Percentiles rank a stretch among this genome's conserved stretches.
Evolutionary conservation across 2,888 invertebrate species (phyloP).

Genomic region (Antheraea assamensis): DNA sequence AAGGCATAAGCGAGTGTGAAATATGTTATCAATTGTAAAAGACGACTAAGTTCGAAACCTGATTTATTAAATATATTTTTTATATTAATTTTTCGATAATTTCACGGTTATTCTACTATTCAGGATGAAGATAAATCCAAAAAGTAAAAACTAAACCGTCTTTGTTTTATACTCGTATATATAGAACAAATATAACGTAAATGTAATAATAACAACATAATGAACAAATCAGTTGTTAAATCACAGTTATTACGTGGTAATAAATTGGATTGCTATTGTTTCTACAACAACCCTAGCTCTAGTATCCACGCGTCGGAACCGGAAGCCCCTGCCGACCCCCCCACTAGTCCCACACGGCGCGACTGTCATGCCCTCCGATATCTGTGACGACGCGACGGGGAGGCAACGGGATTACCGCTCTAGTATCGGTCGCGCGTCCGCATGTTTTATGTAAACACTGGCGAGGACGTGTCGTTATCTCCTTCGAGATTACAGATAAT

Average conservation of each 20-base stretch:
- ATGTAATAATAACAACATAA: background rate
- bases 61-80: no score
- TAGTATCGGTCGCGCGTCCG: background rate
- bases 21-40: no score
- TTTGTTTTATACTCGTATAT: no score
- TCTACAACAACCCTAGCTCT: background rate
- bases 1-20: no score
- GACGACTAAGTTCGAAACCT: no score
- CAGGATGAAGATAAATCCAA: no score
- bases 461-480: slow-evolving; percentile 6
- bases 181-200: background rate
- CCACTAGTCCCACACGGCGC: background rate
- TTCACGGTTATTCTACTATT: no score
- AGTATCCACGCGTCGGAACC: slow-evolving; percentile 24
- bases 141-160: no score
- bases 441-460: slow-evolving; percentile 8
- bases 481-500: background rate
- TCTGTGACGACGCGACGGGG: background rate
- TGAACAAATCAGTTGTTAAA: background rate
- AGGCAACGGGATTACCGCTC: slow-evolving; percentile 9
- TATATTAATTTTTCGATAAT: no score
- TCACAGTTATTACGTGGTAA: background rate
- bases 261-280: background rate
- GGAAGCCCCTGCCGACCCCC: slow-evolving; percentile 13
- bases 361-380: background rate